A percentile compares a stretch with the other conserved stretches of the same genome.
phyloP scores from a whole-genome alignment of 2,888 invertebrate species.

The Pheosia gnoma region DNA sequence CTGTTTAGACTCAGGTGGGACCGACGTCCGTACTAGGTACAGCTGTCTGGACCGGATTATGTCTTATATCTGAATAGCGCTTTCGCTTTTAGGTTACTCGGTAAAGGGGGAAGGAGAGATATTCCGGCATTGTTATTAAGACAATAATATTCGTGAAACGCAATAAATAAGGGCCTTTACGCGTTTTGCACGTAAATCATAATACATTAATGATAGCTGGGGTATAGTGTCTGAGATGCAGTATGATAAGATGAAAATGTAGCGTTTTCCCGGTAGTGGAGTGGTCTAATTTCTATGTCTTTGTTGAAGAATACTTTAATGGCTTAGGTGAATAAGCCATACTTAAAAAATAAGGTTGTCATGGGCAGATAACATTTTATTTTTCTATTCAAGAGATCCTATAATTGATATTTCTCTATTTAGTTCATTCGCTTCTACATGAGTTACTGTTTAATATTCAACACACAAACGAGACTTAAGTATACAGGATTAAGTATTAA shows the following conservation, averaged over 20 bases:
- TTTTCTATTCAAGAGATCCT: not conserved
- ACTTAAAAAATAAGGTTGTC: no score
- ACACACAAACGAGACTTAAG: not conserved
- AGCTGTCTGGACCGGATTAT: not conserved
- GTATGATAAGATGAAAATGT: no score
- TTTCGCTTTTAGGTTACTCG: not conserved
- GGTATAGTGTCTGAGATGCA: not conserved
- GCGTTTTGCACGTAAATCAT: constrained; percentile 7
- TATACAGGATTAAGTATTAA: not conserved
- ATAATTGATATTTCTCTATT: not conserved
- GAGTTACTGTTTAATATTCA: not conserved
- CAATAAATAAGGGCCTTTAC: not conserved
- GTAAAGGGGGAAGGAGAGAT: not conserved
- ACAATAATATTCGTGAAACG: not conserved
- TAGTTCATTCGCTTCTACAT: not conserved
- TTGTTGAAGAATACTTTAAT: no score
- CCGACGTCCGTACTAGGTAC: not conserved
- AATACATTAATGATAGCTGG: constrained; percentile 7
- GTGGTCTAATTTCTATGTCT: no score
- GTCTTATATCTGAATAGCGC: not conserved
- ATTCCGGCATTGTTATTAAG: not conserved
- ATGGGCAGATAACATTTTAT: not conserved
- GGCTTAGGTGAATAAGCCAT: no score
- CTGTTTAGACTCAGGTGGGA: not conserved
- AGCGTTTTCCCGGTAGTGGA: no score